Evolutionary conservation across 2,797 vertebrate genomes (phyloP), one percentile per base, ranked within the genome.

Genomic region (Erethizon dorsatum): DNA sequence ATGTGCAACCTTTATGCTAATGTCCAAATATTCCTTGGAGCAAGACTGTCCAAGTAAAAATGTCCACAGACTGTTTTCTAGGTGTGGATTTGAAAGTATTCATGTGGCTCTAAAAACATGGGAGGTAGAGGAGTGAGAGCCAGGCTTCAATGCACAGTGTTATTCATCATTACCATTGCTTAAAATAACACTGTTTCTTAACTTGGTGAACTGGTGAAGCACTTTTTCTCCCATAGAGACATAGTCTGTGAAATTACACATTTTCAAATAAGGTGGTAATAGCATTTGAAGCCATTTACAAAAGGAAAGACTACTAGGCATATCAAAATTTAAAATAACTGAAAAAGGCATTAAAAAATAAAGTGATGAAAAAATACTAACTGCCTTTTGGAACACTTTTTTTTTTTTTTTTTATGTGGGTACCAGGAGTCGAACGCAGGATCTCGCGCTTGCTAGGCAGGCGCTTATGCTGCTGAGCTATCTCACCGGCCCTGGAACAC

Each of bases 1-100:
- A 99, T 97, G 98, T 98, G 98, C 98, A 99, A 99, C 98, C 98
- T 99, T 99, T 98, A 99, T 99, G 99, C 98, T 99, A 99, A 99
- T 99, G 99, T 99, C 98, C 99, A 99, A 97, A 92, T 98, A 98
- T 97, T 98, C 98, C 98, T 98, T 96, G 97, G 97, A 98, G 95
- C 96, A 97, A 97, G 95, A 95, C 69, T 98, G 97, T 97, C 98
- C 97, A 97, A 98, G 97, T 98, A 95, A 97, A 92, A 98, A 96
- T 95, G n/a, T 95, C 59, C 88, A 86, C 89, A 96, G 95, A 94
- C 86, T 96, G 90, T 97, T 98, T 98, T 96, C 96, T 97, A 97
- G 97, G 96, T 95, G 86, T 97, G 85, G 88, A 41, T 90, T 97
- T 97, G 5, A 59, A 97, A 98, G 96, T 85, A 96, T 97, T 98